These are phyloP conservation scores for Pseudococcus longispinus DNA, from an alignment of 2,888 invertebrate genomes.

Conservation along the genomic window DNA sequence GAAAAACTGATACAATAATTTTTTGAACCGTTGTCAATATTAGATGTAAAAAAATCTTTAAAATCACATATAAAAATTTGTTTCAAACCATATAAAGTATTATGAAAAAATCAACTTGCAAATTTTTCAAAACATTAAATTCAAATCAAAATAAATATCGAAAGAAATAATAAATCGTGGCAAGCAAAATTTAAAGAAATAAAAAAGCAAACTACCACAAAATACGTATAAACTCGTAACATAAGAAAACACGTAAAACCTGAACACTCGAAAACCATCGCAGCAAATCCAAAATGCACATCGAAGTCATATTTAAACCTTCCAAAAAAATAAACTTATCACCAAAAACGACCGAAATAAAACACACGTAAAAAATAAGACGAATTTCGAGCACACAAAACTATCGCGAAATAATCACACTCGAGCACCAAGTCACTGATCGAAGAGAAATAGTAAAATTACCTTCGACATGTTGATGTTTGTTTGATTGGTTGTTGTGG, in stretches of 20 bases:
- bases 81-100: background rate
- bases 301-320: background rate
- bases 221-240: background rate
- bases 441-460: constrained; percentile 8
- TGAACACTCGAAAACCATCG: background rate
- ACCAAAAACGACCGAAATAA: background rate
- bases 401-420: constrained; percentile 24
- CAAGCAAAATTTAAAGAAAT: background rate
- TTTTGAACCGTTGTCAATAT: too few species aligned
- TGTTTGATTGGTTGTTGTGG: constrained; percentile 33
- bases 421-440: constrained; percentile 25
- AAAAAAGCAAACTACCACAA: background rate
- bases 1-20: background rate
- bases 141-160: background rate
- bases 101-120: background rate
- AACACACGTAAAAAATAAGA: background rate
- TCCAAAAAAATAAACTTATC: background rate
- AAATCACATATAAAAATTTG: background rate
- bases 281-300: background rate
- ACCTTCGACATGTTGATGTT: constrained; percentile 32
- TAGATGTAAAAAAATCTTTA: background rate
- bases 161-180: background rate
- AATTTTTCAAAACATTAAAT: background rate
- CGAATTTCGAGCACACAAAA: background rate
- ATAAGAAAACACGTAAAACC: background rate